Base-by-base conservation (phyloP, 2,797 vertebrate species). In the Hydrophis major region DNA sequence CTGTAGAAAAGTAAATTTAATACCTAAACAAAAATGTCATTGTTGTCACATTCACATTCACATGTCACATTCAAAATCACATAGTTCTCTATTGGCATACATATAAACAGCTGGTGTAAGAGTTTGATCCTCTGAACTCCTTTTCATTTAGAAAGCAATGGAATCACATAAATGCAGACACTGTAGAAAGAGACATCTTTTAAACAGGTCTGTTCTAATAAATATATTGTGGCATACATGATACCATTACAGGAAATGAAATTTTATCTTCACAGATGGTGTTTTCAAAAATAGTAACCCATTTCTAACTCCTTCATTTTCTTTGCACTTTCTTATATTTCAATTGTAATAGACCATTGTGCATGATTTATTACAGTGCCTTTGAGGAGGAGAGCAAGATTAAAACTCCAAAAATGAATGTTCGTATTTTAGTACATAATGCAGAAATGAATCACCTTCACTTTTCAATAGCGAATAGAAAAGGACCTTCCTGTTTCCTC, bases 111-210 rank as follows among this genome's bases (percentile, higher is more conserved):
- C 32, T 37, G 16, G 32, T 8, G n/a, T 74, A 0, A 90, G 95
- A 92, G 93, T 95, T 96, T 96, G 95, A 92, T 95, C 95, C 93
- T 74, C 94, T 94, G 59, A 96, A 95, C 93, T 96, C 56, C 92
- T 95, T 97, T 96, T 92, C 63, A 69, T 96, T 96, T 93, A 3
- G 91, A 10, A 93, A 83, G 86, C 8, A 55, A 93, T 93, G 90
- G 94, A 92, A 69, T 92, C 20, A 78, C 55, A 89, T 50, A 93
- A 93, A 90, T 91, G 47, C 27, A 10, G 83, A 74, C 50, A 93
- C 74, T 94, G 93, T n/a, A 86, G 89, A 16, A 47, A 89, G 91
- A 93, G 94, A 93, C 93, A 92, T 92, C 53, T 87, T 94, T 94
- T 89, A 91, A 50, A 89, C 83, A 56, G 25, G 87, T 86, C 5